Base-by-base conservation (phyloP, 2,888 invertebrate genomes). In the Gisinianus flammeolus region DNA sequence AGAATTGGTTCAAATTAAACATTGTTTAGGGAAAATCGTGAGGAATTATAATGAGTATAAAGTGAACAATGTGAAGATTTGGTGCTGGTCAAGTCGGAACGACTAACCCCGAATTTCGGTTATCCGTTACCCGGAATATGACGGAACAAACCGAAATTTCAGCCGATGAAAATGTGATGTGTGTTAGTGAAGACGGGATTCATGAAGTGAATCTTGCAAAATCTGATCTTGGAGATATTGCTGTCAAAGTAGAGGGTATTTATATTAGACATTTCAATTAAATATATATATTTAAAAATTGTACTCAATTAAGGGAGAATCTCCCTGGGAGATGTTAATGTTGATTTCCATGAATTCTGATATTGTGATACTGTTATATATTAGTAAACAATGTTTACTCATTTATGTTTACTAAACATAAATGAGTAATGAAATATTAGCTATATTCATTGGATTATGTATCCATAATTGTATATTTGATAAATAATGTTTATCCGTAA, bases 91-190 rank as follows among this genome's bases (percentile, higher is more conserved):
- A 73, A 31, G 33, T 62, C 26, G 73, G 62, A 58, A 73, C n/a
- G n/a, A n/a, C n/a, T n/a, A 10, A 12, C 4, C 19, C 62, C 4
- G 24, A 62, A 22, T 62, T 19, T 58, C 56, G 62, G 62, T 12
- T 35, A 35, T 12, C 0, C 2, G 54, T 22, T 35, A 22, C 62
- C 62, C 83, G 83, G 79, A 71, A 68, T 33, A 82, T 82, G 82
- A 79, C 83, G 82, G 81, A 81, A 81, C 80, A 82, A 75, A 79
- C 79, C 78, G 71, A 79, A 74, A 71, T 81, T 80, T 81, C 83
- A 80, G 83, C 81, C 79, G 81, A 81, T 79, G 28, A 79, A 81
- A 81, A 83, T 80, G 77, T 77, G 66, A 72, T 77, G 52, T 77
- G 77, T 66, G 77, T 77, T 77, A 77, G 72, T 77, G 67, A 64